Evolutionary conservation across 2,797 vertebrate species (phyloP).

Genomic region (Crenichthys baileyi): DNA sequence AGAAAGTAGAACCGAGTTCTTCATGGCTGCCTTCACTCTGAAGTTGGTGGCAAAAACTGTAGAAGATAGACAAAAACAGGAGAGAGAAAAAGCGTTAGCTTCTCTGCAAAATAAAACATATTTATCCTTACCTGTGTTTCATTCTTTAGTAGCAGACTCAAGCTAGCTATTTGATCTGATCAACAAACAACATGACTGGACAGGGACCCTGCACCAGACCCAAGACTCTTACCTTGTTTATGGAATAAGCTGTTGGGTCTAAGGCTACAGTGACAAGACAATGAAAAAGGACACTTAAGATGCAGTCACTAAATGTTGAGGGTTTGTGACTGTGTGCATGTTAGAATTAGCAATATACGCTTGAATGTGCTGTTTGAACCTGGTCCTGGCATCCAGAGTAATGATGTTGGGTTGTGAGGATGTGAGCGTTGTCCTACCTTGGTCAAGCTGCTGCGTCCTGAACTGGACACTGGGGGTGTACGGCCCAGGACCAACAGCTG

Average conservation of each 20-base stretch:
- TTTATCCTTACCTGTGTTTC: constrained; percentile 65
- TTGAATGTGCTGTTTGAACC: constrained; percentile 34
- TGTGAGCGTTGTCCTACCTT: constrained; percentile 88
- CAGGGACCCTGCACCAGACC: constrained; percentile 39
- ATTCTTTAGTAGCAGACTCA: constrained; percentile 48
- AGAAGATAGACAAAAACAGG: constrained; percentile 63
- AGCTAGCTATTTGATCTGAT: constrained; percentile 53
- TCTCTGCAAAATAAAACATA: constrained; percentile 13
- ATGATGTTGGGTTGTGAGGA: constrained; percentile 48
- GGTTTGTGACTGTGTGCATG: constrained; percentile 31
- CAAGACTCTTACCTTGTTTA: constrained; percentile 77
- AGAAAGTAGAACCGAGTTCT: constrained; percentile 94
- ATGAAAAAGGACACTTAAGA: constrained; percentile 75
- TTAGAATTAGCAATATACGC: constrained; percentile 20
- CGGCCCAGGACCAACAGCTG: constrained; percentile 92
- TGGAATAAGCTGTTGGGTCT: constrained; percentile 67
- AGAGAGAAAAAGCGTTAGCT: constrained; percentile 13
- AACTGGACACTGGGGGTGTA: constrained; percentile 97
- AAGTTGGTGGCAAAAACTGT: constrained; percentile 99
- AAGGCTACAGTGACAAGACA: constrained; percentile 78
- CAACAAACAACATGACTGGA: constrained; percentile 50
- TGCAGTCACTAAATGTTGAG: constrained; percentile 54
- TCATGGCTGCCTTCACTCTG: constrained; percentile 97
- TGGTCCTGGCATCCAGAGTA: constrained; percentile 38
- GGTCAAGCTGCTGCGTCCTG: constrained; percentile 94